Percentiles rank a stretch among this genome's conserved stretches.
Conservation (phyloP, 2,797 vertebrate genomes). For the Rhabdomys pumilio region DNA sequence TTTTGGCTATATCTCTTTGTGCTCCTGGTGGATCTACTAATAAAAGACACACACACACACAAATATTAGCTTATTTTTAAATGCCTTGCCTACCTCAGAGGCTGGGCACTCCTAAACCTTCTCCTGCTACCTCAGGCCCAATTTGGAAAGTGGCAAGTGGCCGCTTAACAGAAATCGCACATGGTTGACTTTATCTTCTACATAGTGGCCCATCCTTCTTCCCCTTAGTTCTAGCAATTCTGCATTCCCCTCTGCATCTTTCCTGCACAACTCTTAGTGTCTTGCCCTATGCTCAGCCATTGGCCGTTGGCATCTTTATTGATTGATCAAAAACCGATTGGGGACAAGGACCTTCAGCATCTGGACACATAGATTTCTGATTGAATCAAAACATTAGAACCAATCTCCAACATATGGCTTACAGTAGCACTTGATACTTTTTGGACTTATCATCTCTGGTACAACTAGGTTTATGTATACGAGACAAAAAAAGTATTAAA, state of each 20-base stretch:
- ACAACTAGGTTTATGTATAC: neutral
- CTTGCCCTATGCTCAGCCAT: neutral
- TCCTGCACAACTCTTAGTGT: neutral
- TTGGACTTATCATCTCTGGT: constrained; percentile 51
- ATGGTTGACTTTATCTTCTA: neutral
- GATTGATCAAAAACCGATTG: neutral
- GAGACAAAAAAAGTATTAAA: constrained; percentile 1
- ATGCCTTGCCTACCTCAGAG: neutral
- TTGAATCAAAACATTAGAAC: neutral
- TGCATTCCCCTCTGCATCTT: neutral
- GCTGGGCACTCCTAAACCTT: neutral
- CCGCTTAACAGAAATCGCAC: neutral
- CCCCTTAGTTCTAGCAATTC: neutral
- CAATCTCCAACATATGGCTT: neutral
- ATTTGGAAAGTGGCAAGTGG: neutral
- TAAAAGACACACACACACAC: neutral
- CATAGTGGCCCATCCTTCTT: neutral
- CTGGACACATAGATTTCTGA: neutral
- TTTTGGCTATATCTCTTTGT: neutral
- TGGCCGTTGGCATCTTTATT: neutral
- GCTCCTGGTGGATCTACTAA: neutral
- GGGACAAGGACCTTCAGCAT: neutral
- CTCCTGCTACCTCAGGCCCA: neutral
- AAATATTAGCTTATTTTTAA: too few species aligned
- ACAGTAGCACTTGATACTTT: constrained; percentile 31